Conservation (phyloP, 2,797 vertebrate species). For the Tadarida brasiliensis region DNA sequence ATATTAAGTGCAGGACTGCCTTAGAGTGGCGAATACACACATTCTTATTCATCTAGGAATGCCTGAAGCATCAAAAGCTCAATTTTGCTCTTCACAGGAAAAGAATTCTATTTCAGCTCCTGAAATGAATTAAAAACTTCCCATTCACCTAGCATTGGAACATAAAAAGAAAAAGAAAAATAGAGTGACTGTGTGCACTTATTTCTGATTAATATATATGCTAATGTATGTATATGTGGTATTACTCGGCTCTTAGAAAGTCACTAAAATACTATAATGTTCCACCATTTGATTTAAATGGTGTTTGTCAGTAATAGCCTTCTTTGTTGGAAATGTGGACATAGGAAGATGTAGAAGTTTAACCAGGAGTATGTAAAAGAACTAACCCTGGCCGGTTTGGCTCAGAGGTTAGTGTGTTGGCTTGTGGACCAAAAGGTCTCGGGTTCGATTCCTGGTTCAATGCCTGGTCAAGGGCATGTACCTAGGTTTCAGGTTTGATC, state of each 20-base stretch:
- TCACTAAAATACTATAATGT: background rate
- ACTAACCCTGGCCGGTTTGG: background rate
- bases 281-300: background rate
- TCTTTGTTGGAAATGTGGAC: background rate
- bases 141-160: background rate
- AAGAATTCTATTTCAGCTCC: conserved; percentile 49
- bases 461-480: no score
- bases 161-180: conserved; percentile 25
- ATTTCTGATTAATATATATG: conserved; percentile 39
- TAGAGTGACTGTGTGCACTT: background rate
- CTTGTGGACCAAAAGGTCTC: no score
- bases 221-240: background rate
- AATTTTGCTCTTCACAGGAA: conserved; percentile 35
- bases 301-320: background rate
- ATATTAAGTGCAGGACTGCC: conserved; percentile 7
- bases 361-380: conserved; percentile 4
- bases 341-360: background rate
- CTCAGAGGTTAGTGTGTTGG: no score
- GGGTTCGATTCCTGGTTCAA: no score
- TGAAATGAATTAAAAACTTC: conserved; percentile 34
- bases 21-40: background rate
- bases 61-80: conserved; percentile 38
- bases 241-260: background rate
- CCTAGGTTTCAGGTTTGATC: no score
- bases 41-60: background rate